Conservation (phyloP, 2,888 invertebrate species). For the Tenodera sinensis region DNA sequence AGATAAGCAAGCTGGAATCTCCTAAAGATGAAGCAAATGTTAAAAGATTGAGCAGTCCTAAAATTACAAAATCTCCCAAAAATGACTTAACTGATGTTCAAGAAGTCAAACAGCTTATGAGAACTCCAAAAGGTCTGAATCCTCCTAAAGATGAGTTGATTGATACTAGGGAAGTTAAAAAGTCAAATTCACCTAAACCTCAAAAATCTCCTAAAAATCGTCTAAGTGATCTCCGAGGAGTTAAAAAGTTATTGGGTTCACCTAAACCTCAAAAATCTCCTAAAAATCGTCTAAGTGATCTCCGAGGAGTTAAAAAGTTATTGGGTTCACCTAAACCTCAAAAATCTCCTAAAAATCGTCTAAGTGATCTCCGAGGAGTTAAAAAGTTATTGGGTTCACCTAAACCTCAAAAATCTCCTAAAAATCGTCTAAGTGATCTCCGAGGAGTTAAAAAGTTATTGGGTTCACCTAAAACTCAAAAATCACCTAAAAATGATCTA, state of each 20-base stretch:
- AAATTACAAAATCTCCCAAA: not conserved
- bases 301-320: conserved; percentile 41
- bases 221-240: conserved; percentile 46
- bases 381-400: conserved; percentile 40
- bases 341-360: conserved; percentile 39
- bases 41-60: not conserved
- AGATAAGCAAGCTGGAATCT: conserved; percentile 32
- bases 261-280: conserved; percentile 41
- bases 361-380: conserved; percentile 36
- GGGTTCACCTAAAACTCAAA: conserved; percentile 31
- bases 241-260: conserved; percentile 42
- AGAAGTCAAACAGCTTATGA: not conserved
- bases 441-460: conserved; percentile 36
- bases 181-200: conserved; percentile 34
- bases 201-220: conserved; percentile 43
- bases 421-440: conserved; percentile 33
- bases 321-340: conserved; percentile 41
- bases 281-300: conserved; percentile 42
- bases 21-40: conserved; percentile 45
- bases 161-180: conserved; percentile 35
- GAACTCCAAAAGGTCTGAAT: conserved; percentile 34
- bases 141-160: conserved; percentile 36
- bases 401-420: conserved; percentile 36
- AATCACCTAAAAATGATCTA: conserved; percentile 45
- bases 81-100: not conserved